Conservation (phyloP, 2,888 invertebrate genomes). For the Drosophila ustulata region DNA sequence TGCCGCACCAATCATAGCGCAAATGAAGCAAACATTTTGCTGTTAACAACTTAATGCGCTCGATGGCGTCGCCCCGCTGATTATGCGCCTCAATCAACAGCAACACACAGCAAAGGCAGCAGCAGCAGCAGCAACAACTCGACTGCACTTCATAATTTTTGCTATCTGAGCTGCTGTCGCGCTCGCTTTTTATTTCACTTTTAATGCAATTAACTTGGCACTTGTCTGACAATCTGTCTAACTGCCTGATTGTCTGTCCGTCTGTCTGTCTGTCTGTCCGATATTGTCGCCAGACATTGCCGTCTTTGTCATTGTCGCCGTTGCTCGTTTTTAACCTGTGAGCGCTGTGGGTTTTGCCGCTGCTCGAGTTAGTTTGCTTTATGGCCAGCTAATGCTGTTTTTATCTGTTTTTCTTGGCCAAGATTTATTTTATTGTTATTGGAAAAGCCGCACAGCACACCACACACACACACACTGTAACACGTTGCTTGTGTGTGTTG, state of each 20-base stretch:
- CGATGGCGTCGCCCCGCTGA: conserved; percentile 67
- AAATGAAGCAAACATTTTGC: conserved; percentile 82
- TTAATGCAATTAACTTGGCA: conserved; percentile 79
- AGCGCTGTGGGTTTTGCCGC: conserved; percentile 35
- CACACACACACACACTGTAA: conserved; percentile 16
- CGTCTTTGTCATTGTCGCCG: conserved; percentile 63
- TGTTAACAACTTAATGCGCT: conserved; percentile 82
- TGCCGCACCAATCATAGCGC: conserved; percentile 69
- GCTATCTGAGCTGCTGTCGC: conserved; percentile 76
- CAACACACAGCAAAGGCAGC: conserved; percentile 36
- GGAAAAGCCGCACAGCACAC: conserved; percentile 64
- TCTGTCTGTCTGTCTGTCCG: background rate
- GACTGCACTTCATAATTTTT: conserved; percentile 76
- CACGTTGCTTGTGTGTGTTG: conserved; percentile 20
- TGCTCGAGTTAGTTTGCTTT: conserved; percentile 65
- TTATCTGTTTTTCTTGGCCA: conserved; percentile 79
- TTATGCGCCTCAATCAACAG: conserved; percentile 79
- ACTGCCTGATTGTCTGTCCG: conserved; percentile 14
- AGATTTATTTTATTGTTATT: conserved; percentile 80
- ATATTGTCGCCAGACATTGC: conserved; percentile 52
- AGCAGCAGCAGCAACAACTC: conserved; percentile 38
- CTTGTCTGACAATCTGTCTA: conserved; percentile 65
- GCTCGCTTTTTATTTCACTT: conserved; percentile 77
- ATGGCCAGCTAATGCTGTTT: conserved; percentile 78
- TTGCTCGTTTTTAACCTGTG: conserved; percentile 48